Evolutionary conservation across 2,888 invertebrate genomes (phyloP), one percentile per base, ranked within the genome.

Genomic region (Metopia argyrocephala): DNA sequence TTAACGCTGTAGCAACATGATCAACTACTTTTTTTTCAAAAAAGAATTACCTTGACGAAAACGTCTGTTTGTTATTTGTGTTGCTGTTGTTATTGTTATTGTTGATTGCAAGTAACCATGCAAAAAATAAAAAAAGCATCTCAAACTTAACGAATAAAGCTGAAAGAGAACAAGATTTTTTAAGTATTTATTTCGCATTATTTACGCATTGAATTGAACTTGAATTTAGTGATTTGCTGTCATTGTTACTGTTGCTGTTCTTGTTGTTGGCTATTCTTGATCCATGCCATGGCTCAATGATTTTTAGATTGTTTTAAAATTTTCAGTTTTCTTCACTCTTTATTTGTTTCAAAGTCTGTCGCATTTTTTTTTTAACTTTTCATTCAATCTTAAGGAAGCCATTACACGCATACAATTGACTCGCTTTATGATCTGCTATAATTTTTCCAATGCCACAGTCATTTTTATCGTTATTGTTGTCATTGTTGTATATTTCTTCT

Each of bases 381-480:
- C 27, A 75, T 78, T 79, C n/a, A n/a, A n/a, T n/a, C 70, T 76
- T 79, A 78, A 78, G 75, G 76, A 78, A 82, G 82, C 75, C 78
- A 82, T 79, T 82, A 75, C 79, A 82, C 78, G 81, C 81, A 81
- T 81, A 81, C 76, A 68, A 81, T 81, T 81, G 81, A 78, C 81
- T 81, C 74, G 78, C 74, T 81, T 81, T 78, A 81, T 81, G 76
- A 78, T 81, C 78, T 78, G 78, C 59, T 78, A 78, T 56, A 81
- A 74, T 81, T 78, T 66, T 70, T 70, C 69, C 78, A 76, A 76
- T 74, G 76, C 57, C 80, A 80, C 65, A 56, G 70, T 31, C 20
- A 38, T 7, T 12, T 7, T 31, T 5, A 31, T 12, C 38, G 38
- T 38, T 15, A 38, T 12, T 15, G 12, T 38, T 15, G 15, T 2